Evolutionary conservation across 2,888 invertebrate genomes (phyloP).

Genomic region (Drosophila kokeensis): DNA sequence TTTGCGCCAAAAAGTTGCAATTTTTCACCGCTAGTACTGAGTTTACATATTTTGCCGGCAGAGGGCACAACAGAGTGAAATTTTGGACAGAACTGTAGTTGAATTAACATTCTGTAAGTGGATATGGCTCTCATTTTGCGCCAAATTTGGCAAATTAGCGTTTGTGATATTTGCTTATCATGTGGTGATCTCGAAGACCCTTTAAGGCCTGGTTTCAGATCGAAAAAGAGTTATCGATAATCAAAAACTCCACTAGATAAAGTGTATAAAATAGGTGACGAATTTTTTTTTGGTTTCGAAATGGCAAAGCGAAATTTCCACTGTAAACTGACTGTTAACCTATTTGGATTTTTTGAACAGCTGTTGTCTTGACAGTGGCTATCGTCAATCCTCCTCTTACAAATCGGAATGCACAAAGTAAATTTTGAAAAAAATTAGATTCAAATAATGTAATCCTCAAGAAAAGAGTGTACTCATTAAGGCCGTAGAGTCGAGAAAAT

Average conservation of each 20-base stretch:
- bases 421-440: background rate
- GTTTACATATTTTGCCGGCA: background rate
- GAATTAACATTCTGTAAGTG: background rate
- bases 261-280: background rate
- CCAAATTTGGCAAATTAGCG: background rate
- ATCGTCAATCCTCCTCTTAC: background rate
- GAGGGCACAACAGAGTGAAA: slow-evolving; percentile 5
- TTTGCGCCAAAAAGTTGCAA: background rate
- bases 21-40: background rate
- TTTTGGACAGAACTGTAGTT: background rate
- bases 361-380: background rate
- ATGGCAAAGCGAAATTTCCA: background rate
- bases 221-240: background rate
- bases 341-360: background rate
- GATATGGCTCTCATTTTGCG: background rate
- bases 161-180: background rate
- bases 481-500: no score
- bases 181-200: background rate
- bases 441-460: background rate
- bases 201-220: background rate
- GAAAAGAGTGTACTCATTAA: no score
- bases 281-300: background rate
- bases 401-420: background rate
- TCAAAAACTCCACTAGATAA: background rate
- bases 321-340: background rate